Percentiles rank a stretch among this genome's conserved stretches.
Evolutionary conservation across 2,888 invertebrate species (phyloP).

Genomic region (Meteorus cinctellus): DNA sequence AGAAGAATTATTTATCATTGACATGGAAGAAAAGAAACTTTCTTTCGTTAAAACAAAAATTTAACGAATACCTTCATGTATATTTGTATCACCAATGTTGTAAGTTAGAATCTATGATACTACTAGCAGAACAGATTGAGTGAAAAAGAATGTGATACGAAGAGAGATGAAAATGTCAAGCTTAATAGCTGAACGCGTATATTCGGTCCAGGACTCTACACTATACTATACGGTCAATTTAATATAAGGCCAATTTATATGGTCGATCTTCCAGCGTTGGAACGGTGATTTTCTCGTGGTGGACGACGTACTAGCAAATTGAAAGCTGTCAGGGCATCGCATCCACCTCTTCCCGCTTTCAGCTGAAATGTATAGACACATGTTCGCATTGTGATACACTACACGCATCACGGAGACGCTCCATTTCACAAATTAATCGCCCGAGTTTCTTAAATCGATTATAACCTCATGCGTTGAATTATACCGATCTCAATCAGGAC

Average conservation of each 20-base stretch:
- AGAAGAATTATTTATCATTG: not conserved
- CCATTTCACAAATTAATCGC: too few species aligned
- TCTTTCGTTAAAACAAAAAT: not conserved
- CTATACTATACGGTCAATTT: conserved; percentile 39
- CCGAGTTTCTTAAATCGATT: too few species aligned
- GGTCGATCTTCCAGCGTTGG: conserved; percentile 27
- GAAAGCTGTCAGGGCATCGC: conserved; percentile 35
- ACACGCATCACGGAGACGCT: not conserved
- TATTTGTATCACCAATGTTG: not conserved
- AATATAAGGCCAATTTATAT: conserved; percentile 44
- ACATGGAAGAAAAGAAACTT: not conserved
- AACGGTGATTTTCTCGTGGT: conserved; percentile 36
- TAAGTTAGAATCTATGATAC: conserved; percentile 4
- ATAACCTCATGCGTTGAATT: too few species aligned
- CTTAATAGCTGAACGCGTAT: not conserved
- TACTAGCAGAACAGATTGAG: not conserved
- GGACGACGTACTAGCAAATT: conserved; percentile 39
- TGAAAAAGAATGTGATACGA: too few species aligned
- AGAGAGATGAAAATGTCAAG: not conserved
- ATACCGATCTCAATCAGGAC: too few species aligned
- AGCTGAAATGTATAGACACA: not conserved
- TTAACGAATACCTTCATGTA: not conserved
- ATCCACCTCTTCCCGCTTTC: not conserved
- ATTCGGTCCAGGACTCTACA: not conserved
- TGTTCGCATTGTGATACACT: not conserved